Percentiles rank a stretch among this genome's conserved stretches.
These are phyloP conservation scores for Ceratothoa steindachneri DNA, from an alignment of 2,888 invertebrate species.

Conservation along the genomic window DNA sequence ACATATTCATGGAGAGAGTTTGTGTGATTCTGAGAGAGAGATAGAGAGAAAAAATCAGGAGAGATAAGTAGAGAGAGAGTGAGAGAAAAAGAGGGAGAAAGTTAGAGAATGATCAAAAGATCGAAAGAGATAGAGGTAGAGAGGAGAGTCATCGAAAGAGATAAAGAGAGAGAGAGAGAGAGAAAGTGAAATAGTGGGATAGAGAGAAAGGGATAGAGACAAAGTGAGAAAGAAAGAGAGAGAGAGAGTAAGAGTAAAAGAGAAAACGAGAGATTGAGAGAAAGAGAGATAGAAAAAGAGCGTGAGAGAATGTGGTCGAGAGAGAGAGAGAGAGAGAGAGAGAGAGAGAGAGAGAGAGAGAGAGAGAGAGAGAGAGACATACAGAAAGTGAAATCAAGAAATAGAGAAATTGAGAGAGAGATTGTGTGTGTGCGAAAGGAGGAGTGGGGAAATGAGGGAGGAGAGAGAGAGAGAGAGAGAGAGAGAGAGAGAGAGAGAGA, in stretches of 20 bases:
- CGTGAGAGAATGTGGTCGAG: background rate
- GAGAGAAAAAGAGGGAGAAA: conserved; percentile 15
- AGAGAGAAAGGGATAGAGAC: background rate
- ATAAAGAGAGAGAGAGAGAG: background rate
- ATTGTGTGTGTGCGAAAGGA: background rate
- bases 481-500: background rate
- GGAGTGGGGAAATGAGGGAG: background rate
- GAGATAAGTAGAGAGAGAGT: background rate
- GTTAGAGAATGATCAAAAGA: background rate
- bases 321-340: background rate
- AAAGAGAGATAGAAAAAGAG: background rate
- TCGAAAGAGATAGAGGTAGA: conserved; percentile 4
- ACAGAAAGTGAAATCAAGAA: background rate
- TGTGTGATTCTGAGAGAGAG: no score
- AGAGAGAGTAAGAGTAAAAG: background rate
- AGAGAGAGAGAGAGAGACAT: background rate
- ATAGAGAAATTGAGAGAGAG: background rate
- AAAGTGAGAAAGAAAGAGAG: background rate
- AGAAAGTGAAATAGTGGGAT: background rate
- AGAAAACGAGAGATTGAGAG: background rate
- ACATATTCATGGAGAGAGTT: no score
- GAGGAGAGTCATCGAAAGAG: background rate
- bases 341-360: background rate
- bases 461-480: conserved; percentile 28
- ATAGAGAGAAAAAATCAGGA: conserved; percentile 11